These are phyloP conservation scores for Chrysochloris asiatica DNA, from an alignment of 2,113 vertebrate species.

Conservation along the genomic window DNA sequence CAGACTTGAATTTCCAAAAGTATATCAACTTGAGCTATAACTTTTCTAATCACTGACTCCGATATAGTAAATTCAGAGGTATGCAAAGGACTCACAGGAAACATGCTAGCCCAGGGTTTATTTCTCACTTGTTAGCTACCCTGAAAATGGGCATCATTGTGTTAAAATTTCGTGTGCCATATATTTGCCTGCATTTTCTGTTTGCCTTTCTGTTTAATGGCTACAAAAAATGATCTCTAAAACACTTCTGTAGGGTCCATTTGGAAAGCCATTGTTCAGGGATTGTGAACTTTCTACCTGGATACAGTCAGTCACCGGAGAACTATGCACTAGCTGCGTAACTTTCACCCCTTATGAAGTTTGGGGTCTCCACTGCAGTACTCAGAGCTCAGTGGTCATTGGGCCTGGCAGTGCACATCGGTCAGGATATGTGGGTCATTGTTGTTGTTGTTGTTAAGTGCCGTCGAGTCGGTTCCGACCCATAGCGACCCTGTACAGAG, in stretches of 20 bases:
- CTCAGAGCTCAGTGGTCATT: neutral
- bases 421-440: too few species aligned
- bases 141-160: neutral
- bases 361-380: neutral
- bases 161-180: neutral
- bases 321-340: neutral
- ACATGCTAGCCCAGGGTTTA: neutral
- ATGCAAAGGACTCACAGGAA: neutral
- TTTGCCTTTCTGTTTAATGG: neutral
- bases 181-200: neutral
- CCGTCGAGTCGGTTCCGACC: too few species aligned
- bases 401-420: neutral
- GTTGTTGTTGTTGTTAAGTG: too few species aligned
- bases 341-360: neutral
- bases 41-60: conserved; percentile 64
- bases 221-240: neutral
- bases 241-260: neutral
- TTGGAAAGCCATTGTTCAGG: neutral
- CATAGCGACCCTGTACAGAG: too few species aligned
- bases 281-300: neutral
- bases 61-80: conserved; percentile 25
- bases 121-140: neutral
- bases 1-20: conserved; percentile 52
- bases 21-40: neutral
- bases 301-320: neutral